phyloP scores from a whole-genome alignment of 1,140 invertebrate species.

The Dendrolimus kikuchii region DNA sequence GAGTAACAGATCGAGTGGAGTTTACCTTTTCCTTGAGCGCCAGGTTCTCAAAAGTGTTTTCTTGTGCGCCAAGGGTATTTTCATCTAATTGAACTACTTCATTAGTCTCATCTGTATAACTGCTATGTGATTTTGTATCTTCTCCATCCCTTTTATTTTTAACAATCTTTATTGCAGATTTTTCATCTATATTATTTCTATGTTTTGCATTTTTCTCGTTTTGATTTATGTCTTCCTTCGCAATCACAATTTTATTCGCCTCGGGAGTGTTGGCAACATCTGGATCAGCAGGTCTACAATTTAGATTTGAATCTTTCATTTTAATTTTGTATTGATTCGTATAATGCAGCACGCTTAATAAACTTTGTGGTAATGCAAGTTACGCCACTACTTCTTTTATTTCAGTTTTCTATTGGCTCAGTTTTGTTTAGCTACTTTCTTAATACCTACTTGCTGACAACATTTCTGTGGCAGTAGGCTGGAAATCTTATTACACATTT shows the following conservation, averaged over 20 bases:
- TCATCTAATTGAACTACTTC: constrained; percentile 49
- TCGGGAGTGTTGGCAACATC: constrained; percentile 53
- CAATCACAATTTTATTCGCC: constrained; percentile 37
- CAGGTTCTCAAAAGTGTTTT: neutral
- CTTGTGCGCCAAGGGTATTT: neutral
- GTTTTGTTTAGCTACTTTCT: constrained; percentile 49
- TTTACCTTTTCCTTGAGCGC: constrained; percentile 8
- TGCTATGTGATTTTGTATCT: constrained; percentile 49
- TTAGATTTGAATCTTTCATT: constrained; percentile 66
- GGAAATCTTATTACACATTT: too few species aligned
- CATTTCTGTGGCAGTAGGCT: constrained; percentile 20
- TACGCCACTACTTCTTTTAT: constrained; percentile 42
- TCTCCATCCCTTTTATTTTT: constrained; percentile 38
- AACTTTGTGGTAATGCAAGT: constrained; percentile 51
- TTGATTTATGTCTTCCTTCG: constrained; percentile 54
- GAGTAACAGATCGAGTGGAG: constrained; percentile 5
- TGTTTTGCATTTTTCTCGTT: constrained; percentile 58
- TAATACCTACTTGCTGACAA: constrained; percentile 46
- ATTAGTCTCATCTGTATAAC: constrained; percentile 66
- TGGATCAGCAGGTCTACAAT: constrained; percentile 50
- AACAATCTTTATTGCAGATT: constrained; percentile 35
- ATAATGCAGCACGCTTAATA: constrained; percentile 44
- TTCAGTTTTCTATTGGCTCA: constrained; percentile 11
- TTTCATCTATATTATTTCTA: constrained; percentile 50
- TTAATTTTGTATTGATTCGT: constrained; percentile 43